Base-by-base conservation (phyloP, 2,113 vertebrate genomes). In the Austrofundulus limnaeus region DNA sequence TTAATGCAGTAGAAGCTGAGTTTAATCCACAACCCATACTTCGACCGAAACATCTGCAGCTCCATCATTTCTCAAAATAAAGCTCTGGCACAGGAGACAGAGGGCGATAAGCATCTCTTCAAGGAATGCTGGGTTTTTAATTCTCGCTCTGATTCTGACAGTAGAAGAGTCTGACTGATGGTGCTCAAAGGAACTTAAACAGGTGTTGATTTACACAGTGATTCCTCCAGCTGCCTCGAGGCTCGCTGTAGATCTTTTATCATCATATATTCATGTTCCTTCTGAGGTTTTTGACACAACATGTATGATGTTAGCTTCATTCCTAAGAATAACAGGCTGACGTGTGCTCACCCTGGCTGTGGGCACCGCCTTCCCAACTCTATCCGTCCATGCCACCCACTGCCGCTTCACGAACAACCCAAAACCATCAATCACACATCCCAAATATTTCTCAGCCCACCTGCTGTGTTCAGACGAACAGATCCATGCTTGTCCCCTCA, bases 381-480 rank as follows among this genome's bases (percentile, higher is more conserved):
- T 31, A 34, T 62, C 58, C 20, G 52, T 63, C 45, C 53, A 11
- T 39, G 6, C 39, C 42, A 47, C 46, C 31, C 11, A 24, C 59
- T 21, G 34, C 54, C 11, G 0, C 24, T 9, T 66, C 37, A 2
- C 61, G 51, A 28, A 15, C 38, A 37, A 23, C 45, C 31, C 13
- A 5, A 47, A 16, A 17, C 57, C 54, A 15, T 5, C 25, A 19
- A 20, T 16, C 51, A 4, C 19, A 37, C 28, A 52, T 41, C 38
- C 52, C 60, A 64, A 51, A 20, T 8, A 1, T 24, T 16, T 5
- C 38, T 24, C 16, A 46, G 19, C n/a, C 45, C 62, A 49, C 77
- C 82, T 20, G 16, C 24, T 17, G 83, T 69, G 77, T 85, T 84
- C 72, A 81, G 72, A 80, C 37, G 17, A 39, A 57, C 46, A 72